phyloP scores from a whole-genome alignment of 2,113 vertebrate genomes.

The Pelmatolapia mariae region DNA sequence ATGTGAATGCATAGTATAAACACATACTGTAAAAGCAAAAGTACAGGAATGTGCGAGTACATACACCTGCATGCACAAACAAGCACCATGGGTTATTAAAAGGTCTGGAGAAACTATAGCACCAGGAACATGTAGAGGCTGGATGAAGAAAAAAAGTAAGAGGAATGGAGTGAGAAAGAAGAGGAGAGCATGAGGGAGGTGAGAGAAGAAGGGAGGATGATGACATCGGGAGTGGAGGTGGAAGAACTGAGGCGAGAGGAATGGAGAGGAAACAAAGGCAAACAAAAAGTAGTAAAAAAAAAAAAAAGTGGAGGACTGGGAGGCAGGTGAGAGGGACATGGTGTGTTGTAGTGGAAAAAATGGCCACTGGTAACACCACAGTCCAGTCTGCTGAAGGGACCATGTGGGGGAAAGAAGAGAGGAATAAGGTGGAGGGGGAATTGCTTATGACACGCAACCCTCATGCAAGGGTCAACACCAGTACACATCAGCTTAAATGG shows the following conservation, averaged over 20 bases:
- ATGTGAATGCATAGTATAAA: background rate
- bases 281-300: background rate
- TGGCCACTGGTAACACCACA: background rate
- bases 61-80: slow-evolving; percentile 13
- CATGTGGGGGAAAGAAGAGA: background rate
- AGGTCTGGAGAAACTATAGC: slow-evolving; percentile 33
- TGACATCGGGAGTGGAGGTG: background rate
- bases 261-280: background rate
- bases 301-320: background rate
- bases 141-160: background rate
- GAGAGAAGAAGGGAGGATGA: background rate
- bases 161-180: background rate
- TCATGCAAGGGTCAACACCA: slow-evolving; percentile 13
- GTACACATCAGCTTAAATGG: background rate
- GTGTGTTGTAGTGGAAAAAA: background rate
- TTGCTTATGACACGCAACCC: background rate
- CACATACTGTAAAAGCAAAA: background rate
- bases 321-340: background rate
- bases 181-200: background rate
- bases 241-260: background rate
- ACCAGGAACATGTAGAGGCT: slow-evolving; percentile 11
- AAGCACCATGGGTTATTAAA: background rate
- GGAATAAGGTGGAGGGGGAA: background rate
- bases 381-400: background rate
- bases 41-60: background rate